phyloP scores from a whole-genome alignment of 2,888 invertebrate genomes.

The Caenorhabditis sp. region DNA sequence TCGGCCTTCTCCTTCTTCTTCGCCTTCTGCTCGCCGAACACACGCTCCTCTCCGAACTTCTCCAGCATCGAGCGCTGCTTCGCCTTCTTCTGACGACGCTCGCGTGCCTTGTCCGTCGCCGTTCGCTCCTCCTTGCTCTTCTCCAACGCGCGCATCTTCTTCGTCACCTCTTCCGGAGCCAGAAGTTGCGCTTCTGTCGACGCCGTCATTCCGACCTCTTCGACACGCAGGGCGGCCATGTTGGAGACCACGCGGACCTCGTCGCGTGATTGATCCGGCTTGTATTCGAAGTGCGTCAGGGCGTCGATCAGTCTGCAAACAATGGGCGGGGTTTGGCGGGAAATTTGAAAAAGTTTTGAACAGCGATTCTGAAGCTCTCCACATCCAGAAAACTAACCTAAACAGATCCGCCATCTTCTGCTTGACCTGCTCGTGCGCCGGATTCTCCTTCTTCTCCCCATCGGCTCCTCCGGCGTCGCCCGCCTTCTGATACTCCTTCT shows the following conservation, averaged over 20 bases:
- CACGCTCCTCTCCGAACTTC: constrained; percentile 70
- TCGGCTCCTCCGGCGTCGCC: no score
- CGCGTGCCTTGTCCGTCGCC: constrained; percentile 92
- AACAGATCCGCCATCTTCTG: constrained; percentile 89
- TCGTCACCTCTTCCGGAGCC: constrained; percentile 79
- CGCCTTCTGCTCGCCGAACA: constrained; percentile 65
- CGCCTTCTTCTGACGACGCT: constrained; percentile 91
- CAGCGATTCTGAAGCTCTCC: no score
- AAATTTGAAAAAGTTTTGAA: neutral
- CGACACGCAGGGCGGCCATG: constrained; percentile 93
- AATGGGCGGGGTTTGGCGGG: neutral
- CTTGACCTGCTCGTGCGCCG: constrained; percentile 90
- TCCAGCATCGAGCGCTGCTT: constrained; percentile 86
- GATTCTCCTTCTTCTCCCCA: constrained; percentile 85
- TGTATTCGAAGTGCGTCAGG: constrained; percentile 94
- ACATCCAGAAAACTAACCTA: neutral
- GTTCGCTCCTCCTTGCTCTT: constrained; percentile 89
- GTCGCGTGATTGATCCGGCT: constrained; percentile 87
- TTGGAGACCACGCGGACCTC: constrained; percentile 94
- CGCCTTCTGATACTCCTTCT: constrained; percentile 86
- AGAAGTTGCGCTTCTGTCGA: constrained; percentile 76
- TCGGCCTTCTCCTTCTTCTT: constrained; percentile 57
- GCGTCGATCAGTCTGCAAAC: constrained; percentile 89
- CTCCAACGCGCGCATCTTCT: constrained; percentile 74
- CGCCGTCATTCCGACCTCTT: constrained; percentile 95